A percentile compares a stretch with the other conserved stretches of the same genome.
phyloP scores from a whole-genome alignment of 2,113 vertebrate species.

The Rhadina sibilatrix region DNA sequence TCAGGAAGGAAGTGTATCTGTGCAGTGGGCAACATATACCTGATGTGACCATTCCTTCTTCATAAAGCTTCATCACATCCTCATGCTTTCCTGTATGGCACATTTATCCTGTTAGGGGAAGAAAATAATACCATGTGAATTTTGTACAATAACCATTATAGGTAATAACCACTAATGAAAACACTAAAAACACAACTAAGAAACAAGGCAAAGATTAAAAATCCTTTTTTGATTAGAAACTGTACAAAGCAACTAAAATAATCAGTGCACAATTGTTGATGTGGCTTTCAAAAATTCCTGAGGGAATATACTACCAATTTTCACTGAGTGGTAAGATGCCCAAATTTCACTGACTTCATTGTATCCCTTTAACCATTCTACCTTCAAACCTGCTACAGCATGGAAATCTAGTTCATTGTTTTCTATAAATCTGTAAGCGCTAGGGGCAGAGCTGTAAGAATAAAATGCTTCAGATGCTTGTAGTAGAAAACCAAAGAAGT shows the following conservation, averaged over 20 bases:
- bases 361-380: not conserved
- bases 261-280: accelerated
- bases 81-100: not conserved
- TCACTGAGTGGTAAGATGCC: not conserved
- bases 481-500: not conserved
- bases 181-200: not conserved
- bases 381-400: not conserved
- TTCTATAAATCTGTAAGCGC: not conserved
- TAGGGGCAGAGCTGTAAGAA: not conserved
- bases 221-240: not conserved
- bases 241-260: not conserved
- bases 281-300: not conserved
- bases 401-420: not conserved
- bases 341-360: not conserved
- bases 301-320: not conserved
- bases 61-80: not conserved
- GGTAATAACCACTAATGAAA: not conserved
- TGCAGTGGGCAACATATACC: not conserved
- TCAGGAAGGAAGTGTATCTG: not conserved
- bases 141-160: not conserved
- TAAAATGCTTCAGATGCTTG: not conserved
- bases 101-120: not conserved
- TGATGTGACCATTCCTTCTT: not conserved
- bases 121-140: not conserved
- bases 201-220: not conserved